Percentiles rank a stretch among this genome's conserved stretches.
Evolutionary conservation across 2,888 invertebrate species (phyloP).

Genomic region (Pterostichus niger): DNA sequence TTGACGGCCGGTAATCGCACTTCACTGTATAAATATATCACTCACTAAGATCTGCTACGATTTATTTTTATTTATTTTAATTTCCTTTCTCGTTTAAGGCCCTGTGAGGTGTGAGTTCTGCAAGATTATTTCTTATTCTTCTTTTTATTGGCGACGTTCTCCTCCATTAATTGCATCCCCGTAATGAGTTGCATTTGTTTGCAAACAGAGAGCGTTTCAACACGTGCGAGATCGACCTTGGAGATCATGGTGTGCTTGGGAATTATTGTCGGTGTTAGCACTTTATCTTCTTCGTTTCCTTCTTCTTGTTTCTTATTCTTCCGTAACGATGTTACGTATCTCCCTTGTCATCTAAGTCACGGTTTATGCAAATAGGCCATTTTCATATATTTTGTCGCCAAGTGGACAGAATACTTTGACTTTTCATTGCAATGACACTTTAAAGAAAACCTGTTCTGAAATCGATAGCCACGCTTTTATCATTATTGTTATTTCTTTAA

Average conservation of each 20-base stretch:
- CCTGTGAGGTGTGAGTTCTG: too few species aligned
- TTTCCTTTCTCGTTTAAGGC: too few species aligned
- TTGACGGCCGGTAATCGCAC: too few species aligned
- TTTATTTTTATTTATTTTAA: too few species aligned
- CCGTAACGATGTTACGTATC: slow-evolving; percentile 45
- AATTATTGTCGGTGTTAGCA: slow-evolving; percentile 50
- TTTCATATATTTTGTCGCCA: slow-evolving; percentile 56
- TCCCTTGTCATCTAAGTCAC: slow-evolving; percentile 54
- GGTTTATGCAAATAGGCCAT: slow-evolving; percentile 52
- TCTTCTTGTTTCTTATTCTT: slow-evolving; percentile 49
- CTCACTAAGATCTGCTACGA: too few species aligned
- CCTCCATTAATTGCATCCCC: slow-evolving; percentile 7
- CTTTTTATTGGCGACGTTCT: too few species aligned
- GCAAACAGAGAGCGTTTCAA: not conserved
- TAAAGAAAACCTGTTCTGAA: too few species aligned
- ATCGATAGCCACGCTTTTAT: too few species aligned
- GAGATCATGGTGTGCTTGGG: not conserved
- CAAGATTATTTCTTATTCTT: too few species aligned
- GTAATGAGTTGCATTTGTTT: slow-evolving; percentile 41
- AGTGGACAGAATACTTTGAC: slow-evolving; percentile 18
- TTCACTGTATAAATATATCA: too few species aligned
- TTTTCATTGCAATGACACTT: not conserved
- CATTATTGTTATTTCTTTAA: too few species aligned
- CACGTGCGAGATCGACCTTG: slow-evolving; percentile 51
- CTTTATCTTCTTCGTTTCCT: slow-evolving; percentile 59